Conservation (phyloP, 2,888 invertebrate genomes). For the Lapara coniferarum region DNA sequence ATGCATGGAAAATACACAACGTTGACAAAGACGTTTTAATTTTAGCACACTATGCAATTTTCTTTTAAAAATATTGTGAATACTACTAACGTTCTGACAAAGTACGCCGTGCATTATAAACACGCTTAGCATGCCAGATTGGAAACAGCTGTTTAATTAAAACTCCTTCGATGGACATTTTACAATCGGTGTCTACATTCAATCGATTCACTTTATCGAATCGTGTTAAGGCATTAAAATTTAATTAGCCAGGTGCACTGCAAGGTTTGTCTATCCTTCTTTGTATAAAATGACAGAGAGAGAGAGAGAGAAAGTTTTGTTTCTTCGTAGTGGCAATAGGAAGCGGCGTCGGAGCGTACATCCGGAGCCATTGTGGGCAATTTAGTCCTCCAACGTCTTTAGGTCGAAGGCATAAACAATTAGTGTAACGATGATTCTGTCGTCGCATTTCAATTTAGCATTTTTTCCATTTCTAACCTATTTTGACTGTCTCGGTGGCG, state of each 20-base stretch:
- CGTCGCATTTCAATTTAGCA: background rate
- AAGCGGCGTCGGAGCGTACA: constrained; percentile 71
- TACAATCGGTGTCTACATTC: constrained; percentile 47
- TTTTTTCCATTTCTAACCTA: background rate
- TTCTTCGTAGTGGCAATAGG: constrained; percentile 47
- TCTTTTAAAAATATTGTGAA: constrained; percentile 38
- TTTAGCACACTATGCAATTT: constrained; percentile 47
- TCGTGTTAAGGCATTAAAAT: constrained; percentile 66
- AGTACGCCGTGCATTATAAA: constrained; percentile 48
- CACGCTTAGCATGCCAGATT: constrained; percentile 42
- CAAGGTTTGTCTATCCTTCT: constrained; percentile 34
- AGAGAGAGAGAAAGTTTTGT: constrained; percentile 42
- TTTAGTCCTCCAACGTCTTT: constrained; percentile 60
- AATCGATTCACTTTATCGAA: constrained; percentile 58
- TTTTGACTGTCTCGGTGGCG: no score
- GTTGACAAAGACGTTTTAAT: constrained; percentile 52
- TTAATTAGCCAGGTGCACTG: constrained; percentile 72
- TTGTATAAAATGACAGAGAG: constrained; percentile 46
- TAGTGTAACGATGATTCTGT: constrained; percentile 45
- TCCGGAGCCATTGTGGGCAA: constrained; percentile 64
- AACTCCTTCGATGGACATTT: constrained; percentile 42
- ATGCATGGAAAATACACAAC: constrained; percentile 47
- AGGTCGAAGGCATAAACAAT: constrained; percentile 59
- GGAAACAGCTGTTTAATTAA: constrained; percentile 54
- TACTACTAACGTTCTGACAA: constrained; percentile 41